These are phyloP conservation scores for Tachina lurida DNA, from an alignment of 2,888 invertebrate species.

Conservation along the genomic window DNA sequence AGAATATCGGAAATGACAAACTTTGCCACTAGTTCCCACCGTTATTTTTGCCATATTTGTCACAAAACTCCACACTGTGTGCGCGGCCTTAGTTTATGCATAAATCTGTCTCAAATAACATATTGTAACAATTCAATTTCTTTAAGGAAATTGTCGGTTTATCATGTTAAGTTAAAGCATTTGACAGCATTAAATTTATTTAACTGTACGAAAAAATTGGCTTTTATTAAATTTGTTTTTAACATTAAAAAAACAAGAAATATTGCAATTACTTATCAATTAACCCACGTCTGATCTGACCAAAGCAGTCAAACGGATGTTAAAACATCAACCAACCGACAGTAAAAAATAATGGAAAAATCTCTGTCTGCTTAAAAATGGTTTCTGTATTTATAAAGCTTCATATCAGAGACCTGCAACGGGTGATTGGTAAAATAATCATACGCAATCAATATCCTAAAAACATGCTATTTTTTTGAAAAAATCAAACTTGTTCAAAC, in stretches of 20 bases:
- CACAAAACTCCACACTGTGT: no score
- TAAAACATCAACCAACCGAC: conserved; percentile 24
- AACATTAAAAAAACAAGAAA: neutral
- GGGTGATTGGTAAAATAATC: no score
- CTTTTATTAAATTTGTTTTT: neutral
- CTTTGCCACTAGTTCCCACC: no score
- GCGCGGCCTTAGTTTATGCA: no score
- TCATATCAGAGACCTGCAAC: no score
- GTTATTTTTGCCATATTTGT: no score
- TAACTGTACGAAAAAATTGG: neutral
- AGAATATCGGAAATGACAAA: no score
- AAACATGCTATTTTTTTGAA: no score
- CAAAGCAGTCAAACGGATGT: conserved; percentile 41
- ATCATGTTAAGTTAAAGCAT: neutral
- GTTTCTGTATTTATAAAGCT: conserved; percentile 3
- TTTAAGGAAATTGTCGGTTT: conserved; percentile 20
- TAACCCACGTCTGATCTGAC: conserved; percentile 38
- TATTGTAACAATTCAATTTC: conserved; percentile 12
- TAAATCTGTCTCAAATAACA: no score
- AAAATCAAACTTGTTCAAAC: no score
- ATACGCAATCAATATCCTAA: no score
- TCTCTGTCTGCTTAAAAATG: conserved; percentile 30
- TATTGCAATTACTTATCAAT: conserved; percentile 47
- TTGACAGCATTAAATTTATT: conserved; percentile 1
- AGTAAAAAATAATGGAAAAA: conserved; percentile 17